Evolutionary conservation across 1,140 invertebrate genomes (phyloP).

Genomic region (Dendroctonus valens): DNA sequence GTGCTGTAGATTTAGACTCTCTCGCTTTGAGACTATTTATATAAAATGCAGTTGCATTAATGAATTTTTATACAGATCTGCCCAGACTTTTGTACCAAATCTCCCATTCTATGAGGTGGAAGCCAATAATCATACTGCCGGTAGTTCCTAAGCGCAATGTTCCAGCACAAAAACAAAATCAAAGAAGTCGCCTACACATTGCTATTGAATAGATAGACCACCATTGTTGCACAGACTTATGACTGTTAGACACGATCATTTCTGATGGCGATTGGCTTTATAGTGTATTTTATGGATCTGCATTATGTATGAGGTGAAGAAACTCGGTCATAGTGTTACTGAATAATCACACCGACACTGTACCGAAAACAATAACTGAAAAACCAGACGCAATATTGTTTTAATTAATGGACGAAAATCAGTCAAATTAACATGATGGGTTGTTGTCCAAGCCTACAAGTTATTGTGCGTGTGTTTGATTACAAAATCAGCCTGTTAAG

Average conservation of each 20-base stretch:
- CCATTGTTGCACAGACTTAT: slow-evolving; percentile 1
- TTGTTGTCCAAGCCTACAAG: not conserved
- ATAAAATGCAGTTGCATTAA: too few species aligned
- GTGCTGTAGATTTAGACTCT: too few species aligned
- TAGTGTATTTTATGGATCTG: slow-evolving; percentile 4
- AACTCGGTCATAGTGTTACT: not conserved
- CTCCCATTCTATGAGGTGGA: too few species aligned
- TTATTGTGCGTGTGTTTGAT: not conserved
- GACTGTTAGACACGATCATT: not conserved
- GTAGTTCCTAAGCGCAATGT: not conserved
- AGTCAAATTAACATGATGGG: not conserved
- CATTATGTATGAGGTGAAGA: not conserved
- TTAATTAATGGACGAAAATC: too few species aligned
- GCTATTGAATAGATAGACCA: slow-evolving; percentile 3
- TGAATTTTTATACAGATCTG: too few species aligned
- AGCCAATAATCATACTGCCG: too few species aligned
- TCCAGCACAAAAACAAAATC: too few species aligned
- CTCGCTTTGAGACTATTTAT: too few species aligned
- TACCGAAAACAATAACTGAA: too few species aligned
- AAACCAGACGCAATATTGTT: too few species aligned
- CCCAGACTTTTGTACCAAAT: too few species aligned
- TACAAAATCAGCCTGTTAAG: slow-evolving; percentile 1
- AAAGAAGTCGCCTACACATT: not conserved
- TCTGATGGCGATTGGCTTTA: not conserved
- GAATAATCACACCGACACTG: too few species aligned